Evolutionary conservation across 2,113 vertebrate species (phyloP), one percentile per base, ranked within the genome.

Genomic region (Microcebus ravelobensis): DNA sequence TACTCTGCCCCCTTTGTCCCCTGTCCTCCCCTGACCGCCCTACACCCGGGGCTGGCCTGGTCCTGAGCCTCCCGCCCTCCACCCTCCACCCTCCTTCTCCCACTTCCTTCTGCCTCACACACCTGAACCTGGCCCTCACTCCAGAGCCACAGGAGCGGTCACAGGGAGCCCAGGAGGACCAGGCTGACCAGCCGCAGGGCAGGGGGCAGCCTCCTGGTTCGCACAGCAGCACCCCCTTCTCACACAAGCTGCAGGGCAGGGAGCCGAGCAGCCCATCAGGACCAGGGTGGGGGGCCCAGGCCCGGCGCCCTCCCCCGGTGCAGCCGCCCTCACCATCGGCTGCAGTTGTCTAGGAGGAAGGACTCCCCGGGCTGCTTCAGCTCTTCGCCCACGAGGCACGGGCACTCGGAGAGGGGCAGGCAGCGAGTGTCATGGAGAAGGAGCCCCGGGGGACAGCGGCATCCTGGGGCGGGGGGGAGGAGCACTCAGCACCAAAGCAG

Each of bases 121-220:
- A 99, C 99, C 99, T 99, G 98, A 99, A 99, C 61, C 99, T 98
- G 50, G 99, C 98, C 96, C 99, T 98, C 23, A 99, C 80, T 25
- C 99, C 99, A 0, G 97, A 82, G 29, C 99, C 99, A 82, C 99
- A 99, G 82, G 98, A 98, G 20, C 96, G 98, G 87, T 99, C 98
- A 70, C 99, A 99, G 1, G 98, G 98, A 1, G 99, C 98, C 99
- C 99, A 99, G 0, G 99, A 98, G 0, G 99, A 99, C 99, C 99
- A 99, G 29, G 98, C 97, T 0, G 99, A 99, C 99, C 99, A 99
- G 59, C 98, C 98, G n/a, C 99, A 99, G 95, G 86, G n/a, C 2
- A 87, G 57, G 0, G 98, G 96, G 65, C 99, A 99, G 77, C 55
- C 92, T 42, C 97, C 97, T 0, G 96, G 94, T 87, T 99, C 97